Conservation (phyloP, 2,888 invertebrate species). For the Torymus auratus region DNA sequence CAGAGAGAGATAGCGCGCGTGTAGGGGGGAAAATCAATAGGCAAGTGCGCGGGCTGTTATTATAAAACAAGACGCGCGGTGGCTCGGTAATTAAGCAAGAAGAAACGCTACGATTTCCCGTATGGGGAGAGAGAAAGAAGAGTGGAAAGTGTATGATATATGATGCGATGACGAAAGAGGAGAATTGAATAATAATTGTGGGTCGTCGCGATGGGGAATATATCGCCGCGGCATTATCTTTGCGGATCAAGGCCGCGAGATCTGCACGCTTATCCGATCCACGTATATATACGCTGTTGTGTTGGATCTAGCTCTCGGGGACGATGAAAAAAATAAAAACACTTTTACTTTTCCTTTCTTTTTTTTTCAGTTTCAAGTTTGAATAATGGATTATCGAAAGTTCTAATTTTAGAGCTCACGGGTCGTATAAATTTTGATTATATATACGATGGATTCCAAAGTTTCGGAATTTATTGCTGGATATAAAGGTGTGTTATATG, state of each 20-base stretch:
- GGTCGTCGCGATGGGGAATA: too few relatives aligned
- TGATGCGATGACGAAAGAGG: too few relatives aligned
- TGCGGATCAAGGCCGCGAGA: constrained; percentile 28
- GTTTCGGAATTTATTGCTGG: too few relatives aligned
- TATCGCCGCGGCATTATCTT: constrained; percentile 17
- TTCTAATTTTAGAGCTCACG: too few relatives aligned
- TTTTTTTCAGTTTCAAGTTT: too few relatives aligned
- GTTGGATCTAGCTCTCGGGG: background rate
- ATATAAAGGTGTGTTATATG: too few relatives aligned
- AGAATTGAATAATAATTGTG: too few relatives aligned
- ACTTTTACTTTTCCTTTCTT: constrained; percentile 18
- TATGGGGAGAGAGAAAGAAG: background rate
- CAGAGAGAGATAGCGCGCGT: background rate
- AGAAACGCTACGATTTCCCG: background rate
- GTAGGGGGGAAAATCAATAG: constrained; percentile 31
- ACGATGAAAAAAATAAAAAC: too few relatives aligned
- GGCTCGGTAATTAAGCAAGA: constrained; percentile 28
- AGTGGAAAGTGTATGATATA: too few relatives aligned
- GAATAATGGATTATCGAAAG: too few relatives aligned
- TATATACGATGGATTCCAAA: too few relatives aligned
- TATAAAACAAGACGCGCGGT: constrained; percentile 21
- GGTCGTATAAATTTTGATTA: too few relatives aligned
- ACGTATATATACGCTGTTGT: background rate
- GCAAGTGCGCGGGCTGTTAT: background rate
- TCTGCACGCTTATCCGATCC: constrained; percentile 14